These are phyloP conservation scores for Berghia stephanieae DNA, from an alignment of 1,140 invertebrate species.

Conservation along the genomic window DNA sequence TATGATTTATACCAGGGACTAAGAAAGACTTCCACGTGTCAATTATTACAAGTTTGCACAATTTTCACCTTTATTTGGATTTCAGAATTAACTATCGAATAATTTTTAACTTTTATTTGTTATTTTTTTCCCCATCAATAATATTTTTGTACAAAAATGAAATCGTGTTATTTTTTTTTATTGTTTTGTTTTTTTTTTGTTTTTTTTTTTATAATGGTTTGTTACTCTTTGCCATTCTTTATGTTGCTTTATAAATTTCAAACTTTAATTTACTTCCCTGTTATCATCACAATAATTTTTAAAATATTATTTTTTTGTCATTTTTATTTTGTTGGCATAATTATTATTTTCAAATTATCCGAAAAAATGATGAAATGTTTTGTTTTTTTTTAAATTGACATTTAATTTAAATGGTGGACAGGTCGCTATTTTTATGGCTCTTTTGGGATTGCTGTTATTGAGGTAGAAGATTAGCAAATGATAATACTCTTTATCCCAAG, in stretches of 20 bases:
- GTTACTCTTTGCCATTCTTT: not conserved
- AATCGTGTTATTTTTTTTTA: not conserved
- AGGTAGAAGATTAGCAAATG: too few relatives aligned
- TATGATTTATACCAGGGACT: too few relatives aligned
- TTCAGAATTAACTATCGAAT: too few relatives aligned
- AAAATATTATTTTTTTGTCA: not conserved
- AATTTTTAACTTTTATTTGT: too few relatives aligned
- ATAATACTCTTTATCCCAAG: too few relatives aligned
- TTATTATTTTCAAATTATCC: not conserved
- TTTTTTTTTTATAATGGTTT: not conserved
- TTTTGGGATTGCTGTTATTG: too few relatives aligned
- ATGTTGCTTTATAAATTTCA: not conserved
- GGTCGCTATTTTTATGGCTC: not conserved
- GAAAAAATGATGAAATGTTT: not conserved
- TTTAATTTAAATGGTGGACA: not conserved
- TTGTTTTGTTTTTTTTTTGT: too few relatives aligned
- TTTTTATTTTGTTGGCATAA: not conserved
- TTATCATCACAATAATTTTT: not conserved
- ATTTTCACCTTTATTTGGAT: too few relatives aligned
- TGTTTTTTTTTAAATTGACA: not conserved
- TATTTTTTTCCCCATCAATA: too few relatives aligned
- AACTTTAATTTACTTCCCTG: not conserved
- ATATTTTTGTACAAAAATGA: not conserved
- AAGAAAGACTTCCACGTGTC: too few relatives aligned
- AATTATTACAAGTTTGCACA: too few relatives aligned